phyloP scores from a whole-genome alignment of 1,140 invertebrate species.

The Manduca sexta region DNA sequence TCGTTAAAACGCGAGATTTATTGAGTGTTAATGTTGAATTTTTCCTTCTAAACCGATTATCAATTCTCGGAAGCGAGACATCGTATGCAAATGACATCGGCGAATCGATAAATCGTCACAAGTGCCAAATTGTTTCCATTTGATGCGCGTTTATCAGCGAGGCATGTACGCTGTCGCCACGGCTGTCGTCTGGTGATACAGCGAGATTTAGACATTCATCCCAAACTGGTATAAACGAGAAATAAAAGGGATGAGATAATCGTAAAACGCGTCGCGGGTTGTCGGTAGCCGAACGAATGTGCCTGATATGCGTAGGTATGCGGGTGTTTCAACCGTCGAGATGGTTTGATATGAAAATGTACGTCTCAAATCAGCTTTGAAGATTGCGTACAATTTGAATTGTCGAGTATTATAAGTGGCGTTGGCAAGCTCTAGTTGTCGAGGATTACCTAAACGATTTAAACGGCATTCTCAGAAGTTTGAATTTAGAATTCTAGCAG shows the following conservation, averaged over 20 bases:
- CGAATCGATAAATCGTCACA: conserved; percentile 27
- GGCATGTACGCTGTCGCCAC: conserved; percentile 36
- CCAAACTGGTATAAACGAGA: conserved; percentile 26
- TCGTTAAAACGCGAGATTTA: too few relatives aligned
- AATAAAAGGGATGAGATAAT: conserved; percentile 21
- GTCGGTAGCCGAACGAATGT: neutral
- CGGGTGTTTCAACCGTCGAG: too few relatives aligned
- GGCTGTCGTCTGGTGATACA: conserved; percentile 25
- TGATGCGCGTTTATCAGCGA: conserved; percentile 39
- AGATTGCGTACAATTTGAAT: too few relatives aligned
- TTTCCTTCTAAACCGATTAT: neutral
- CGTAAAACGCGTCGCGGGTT: conserved; percentile 1
- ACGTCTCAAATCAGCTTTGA: too few relatives aligned
- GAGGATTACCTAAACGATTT: too few relatives aligned
- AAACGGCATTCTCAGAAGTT: too few relatives aligned
- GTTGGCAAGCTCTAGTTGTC: too few relatives aligned
- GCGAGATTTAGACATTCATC: conserved; percentile 44
- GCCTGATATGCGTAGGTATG: neutral
- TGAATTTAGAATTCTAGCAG: too few relatives aligned
- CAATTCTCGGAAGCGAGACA: neutral
- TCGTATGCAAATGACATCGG: conserved; percentile 19
- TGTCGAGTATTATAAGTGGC: too few relatives aligned
- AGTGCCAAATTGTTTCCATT: conserved; percentile 34
- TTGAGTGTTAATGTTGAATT: too few relatives aligned
- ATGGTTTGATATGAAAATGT: too few relatives aligned